Percentiles rank a stretch among this genome's conserved stretches.
Conservation (phyloP, 2,113 vertebrate genomes). For the Myrmecophaga tridactyla region DNA sequence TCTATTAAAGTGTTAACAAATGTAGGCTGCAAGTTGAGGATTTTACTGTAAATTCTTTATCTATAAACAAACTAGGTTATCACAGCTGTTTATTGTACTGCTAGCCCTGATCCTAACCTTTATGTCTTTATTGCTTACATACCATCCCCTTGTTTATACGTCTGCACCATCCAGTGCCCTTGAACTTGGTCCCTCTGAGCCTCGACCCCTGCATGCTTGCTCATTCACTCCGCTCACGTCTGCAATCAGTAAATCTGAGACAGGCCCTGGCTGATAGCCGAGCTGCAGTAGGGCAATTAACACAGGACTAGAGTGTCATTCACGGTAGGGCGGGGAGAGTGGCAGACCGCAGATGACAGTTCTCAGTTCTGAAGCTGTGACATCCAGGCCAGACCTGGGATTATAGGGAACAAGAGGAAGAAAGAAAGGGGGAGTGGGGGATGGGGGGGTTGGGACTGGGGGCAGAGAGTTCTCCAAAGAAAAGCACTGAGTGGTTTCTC, state of each 20-base stretch:
- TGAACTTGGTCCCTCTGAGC: slow-evolving; percentile 85
- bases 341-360: slow-evolving; percentile 77
- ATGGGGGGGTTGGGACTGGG: slow-evolving; percentile 1
- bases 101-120: slow-evolving; percentile 85
- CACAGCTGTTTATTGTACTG: slow-evolving; percentile 86
- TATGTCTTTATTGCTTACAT: slow-evolving; percentile 87
- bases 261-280: slow-evolving; percentile 76
- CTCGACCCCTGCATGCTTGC: slow-evolving; percentile 72
- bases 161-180: slow-evolving; percentile 86
- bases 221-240: slow-evolving; percentile 74
- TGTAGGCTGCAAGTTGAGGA: slow-evolving; percentile 54
- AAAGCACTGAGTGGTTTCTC: slow-evolving; percentile 56
- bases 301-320: slow-evolving; percentile 76
- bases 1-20: slow-evolving; percentile 82
- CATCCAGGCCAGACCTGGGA: slow-evolving; percentile 73
- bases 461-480: slow-evolving; percentile 58
- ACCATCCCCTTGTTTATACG: slow-evolving; percentile 87
- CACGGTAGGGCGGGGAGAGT: slow-evolving; percentile 61
- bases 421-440: slow-evolving; percentile 4
- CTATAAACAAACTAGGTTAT: slow-evolving; percentile 88
- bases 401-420: slow-evolving; percentile 62
- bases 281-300: slow-evolving; percentile 81
- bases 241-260: slow-evolving; percentile 79
- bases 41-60: slow-evolving; percentile 87
- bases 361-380: slow-evolving; percentile 69